Evolutionary conservation across 2,113 vertebrate genomes (phyloP).

Genomic region (Cryptomyrus ogoouensis): DNA sequence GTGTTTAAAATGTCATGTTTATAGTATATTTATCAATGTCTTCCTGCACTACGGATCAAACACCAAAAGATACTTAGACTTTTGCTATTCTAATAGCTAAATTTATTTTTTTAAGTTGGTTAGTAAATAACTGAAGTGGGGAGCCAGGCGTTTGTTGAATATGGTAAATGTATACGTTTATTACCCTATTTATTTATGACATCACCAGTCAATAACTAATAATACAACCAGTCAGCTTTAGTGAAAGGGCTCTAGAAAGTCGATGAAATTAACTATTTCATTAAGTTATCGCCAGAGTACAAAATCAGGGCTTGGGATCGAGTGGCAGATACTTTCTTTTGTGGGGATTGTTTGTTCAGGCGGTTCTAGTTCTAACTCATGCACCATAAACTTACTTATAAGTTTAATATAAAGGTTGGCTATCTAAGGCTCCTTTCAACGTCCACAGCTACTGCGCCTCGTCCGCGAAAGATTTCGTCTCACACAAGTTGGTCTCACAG

Average conservation of each 20-base stretch:
- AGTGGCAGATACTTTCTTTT: background rate
- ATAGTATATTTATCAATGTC: background rate
- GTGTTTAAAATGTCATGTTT: background rate
- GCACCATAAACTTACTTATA: background rate
- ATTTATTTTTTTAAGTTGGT: background rate
- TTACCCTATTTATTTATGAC: background rate
- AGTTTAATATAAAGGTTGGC: background rate
- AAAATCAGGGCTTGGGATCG: background rate
- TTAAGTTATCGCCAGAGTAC: background rate
- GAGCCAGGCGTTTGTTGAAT: background rate
- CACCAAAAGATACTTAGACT: background rate
- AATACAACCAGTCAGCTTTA: background rate
- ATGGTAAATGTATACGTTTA: background rate
- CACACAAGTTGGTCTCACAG: background rate
- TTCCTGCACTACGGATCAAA: background rate
- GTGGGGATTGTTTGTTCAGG: background rate
- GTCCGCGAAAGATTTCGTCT: background rate
- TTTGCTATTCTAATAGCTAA: background rate
- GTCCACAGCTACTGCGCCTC: background rate
- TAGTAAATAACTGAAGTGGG: background rate
- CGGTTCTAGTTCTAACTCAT: background rate
- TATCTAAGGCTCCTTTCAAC: background rate
- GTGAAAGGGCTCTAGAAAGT: background rate
- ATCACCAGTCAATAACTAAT: background rate
- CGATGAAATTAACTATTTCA: background rate